A percentile compares a stretch with the other conserved stretches of the same genome.
Conservation (phyloP, 2,888 invertebrate species). For the Scaptomyza flava region DNA sequence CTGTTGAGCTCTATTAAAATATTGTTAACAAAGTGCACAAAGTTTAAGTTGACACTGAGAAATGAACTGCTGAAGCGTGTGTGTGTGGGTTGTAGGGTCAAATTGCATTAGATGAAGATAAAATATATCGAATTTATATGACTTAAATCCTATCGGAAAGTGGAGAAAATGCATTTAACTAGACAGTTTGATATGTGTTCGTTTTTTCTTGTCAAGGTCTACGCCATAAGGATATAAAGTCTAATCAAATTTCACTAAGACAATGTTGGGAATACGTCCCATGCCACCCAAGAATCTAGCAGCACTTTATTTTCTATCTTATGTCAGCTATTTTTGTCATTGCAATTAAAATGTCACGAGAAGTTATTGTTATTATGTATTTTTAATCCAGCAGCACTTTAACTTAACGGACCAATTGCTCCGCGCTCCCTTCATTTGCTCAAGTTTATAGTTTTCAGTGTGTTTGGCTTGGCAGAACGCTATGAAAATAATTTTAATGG, state of each 20-base stretch:
- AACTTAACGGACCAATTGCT: background rate
- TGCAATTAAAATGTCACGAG: slow-evolving; percentile 67
- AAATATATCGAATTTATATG: background rate
- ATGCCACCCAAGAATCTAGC: slow-evolving; percentile 8
- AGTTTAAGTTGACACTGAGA: slow-evolving; percentile 46
- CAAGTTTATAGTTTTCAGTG: slow-evolving; percentile 47
- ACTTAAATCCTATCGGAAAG: slow-evolving; percentile 1
- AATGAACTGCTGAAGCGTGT: slow-evolving; percentile 32
- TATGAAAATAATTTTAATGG: slow-evolving; percentile 78
- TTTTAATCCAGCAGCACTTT: slow-evolving; percentile 27
- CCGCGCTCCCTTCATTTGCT: slow-evolving; percentile 2
- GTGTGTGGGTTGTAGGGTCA: slow-evolving; percentile 16
- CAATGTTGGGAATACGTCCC: background rate
- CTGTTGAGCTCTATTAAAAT: slow-evolving; percentile 63
- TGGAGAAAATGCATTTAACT: background rate
- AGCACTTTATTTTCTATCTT: slow-evolving; percentile 29
- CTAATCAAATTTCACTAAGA: background rate
- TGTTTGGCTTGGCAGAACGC: slow-evolving; percentile 27
- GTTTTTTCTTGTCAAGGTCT: background rate
- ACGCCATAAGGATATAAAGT: background rate
- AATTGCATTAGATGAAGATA: slow-evolving; percentile 7
- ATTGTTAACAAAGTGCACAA: slow-evolving; percentile 57
- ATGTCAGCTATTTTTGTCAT: slow-evolving; percentile 58
- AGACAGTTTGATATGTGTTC: background rate
- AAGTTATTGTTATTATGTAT: slow-evolving; percentile 65